A percentile compares a stretch with the other conserved stretches of the same genome.
Conservation (phyloP, 2,113 vertebrate species). For the Zosterops pallidus region DNA sequence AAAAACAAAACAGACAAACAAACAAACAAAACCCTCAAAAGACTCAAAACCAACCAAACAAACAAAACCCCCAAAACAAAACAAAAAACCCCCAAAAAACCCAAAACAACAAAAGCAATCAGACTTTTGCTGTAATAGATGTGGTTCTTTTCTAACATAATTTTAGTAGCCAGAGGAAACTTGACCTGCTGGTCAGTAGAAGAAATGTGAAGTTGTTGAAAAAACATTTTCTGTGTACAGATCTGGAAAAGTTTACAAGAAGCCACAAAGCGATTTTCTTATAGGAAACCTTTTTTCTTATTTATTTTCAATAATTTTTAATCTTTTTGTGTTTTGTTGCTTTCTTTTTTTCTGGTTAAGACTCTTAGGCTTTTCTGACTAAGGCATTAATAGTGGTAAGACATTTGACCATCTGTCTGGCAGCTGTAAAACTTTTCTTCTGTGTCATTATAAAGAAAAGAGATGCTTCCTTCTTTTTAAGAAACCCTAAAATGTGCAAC, state of each 20-base stretch:
- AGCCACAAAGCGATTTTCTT: background rate
- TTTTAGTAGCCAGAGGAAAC: background rate
- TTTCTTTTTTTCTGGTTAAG: background rate
- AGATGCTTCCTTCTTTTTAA: background rate
- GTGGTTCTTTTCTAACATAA: background rate
- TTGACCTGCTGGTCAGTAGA: background rate
- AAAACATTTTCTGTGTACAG: background rate
- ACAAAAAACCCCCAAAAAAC: no score
- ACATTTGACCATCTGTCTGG: background rate
- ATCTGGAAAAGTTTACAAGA: background rate
- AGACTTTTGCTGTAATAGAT: background rate
- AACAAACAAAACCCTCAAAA: background rate
- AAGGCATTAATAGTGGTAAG: background rate
- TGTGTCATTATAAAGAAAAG: background rate
- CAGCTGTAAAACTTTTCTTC: background rate
- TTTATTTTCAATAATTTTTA: background rate
- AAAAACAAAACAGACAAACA: no score
- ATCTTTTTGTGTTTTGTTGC: background rate
- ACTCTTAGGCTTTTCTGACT: background rate
- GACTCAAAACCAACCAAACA: no score
- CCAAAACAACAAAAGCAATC: background rate
- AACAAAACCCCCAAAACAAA: no score
- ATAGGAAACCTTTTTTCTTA: background rate
- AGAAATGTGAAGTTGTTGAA: background rate
- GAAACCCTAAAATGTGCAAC: background rate